Conservation (phyloP, 2,113 vertebrate genomes). For the Nothoprocta perdicaria region DNA sequence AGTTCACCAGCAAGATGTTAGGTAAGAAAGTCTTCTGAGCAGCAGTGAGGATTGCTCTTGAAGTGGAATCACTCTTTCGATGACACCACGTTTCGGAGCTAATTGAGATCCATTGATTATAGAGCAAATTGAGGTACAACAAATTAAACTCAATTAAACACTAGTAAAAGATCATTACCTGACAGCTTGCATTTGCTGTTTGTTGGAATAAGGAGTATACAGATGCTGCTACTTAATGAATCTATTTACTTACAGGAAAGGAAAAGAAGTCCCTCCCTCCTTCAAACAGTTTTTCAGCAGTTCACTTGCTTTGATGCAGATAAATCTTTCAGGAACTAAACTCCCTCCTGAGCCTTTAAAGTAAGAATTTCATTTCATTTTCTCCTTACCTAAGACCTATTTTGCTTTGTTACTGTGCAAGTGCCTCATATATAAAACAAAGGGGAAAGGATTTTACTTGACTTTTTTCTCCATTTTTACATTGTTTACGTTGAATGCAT, state of each 20-base stretch:
- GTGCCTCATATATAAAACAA: not conserved
- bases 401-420: not conserved
- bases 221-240: not conserved
- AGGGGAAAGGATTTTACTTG: not conserved
- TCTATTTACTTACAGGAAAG: constrained; percentile 84
- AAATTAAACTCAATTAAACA: constrained; percentile 44
- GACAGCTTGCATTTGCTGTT: not conserved
- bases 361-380: constrained; percentile 80
- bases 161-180: constrained; percentile 1
- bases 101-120: constrained; percentile 48
- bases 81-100: constrained; percentile 41
- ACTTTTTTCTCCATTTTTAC: not conserved
- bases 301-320: constrained; percentile 86
- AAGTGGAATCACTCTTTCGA: constrained; percentile 55
- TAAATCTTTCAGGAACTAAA: constrained; percentile 96
- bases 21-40: not conserved
- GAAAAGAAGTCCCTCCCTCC: constrained; percentile 92
- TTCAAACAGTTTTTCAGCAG: constrained; percentile 99
- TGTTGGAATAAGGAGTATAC: constrained; percentile 27
- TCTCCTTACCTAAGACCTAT: constrained; percentile 1
- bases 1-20: not conserved
- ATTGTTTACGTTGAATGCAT: not conserved
- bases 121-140: constrained; percentile 1
- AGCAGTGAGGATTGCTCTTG: constrained; percentile 24
- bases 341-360: constrained; percentile 93